phyloP scores from a whole-genome alignment of 2,797 vertebrate species.

The Pangasius macronema region DNA sequence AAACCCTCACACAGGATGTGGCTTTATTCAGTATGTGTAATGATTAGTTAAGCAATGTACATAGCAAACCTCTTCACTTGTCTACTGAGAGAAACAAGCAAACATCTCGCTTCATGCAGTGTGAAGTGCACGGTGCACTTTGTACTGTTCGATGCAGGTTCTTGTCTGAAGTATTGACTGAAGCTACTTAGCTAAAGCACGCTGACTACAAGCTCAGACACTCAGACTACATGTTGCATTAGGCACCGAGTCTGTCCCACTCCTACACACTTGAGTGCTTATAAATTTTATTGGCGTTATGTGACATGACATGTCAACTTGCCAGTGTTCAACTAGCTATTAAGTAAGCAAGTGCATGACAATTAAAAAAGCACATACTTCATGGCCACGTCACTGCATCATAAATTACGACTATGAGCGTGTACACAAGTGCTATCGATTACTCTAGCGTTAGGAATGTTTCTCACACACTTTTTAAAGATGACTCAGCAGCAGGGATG shows the following conservation, averaged over 20 bases:
- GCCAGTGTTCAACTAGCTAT: not conserved
- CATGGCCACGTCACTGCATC: not conserved
- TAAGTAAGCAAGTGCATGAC: not conserved
- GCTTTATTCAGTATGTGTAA: not conserved
- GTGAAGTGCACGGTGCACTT: conserved; percentile 14
- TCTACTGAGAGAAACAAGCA: conserved; percentile 5
- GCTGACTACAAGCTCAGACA: conserved; percentile 26
- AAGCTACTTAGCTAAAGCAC: conserved; percentile 34
- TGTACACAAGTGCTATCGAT: not conserved
- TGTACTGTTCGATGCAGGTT: conserved; percentile 5
- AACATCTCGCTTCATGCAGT: conserved; percentile 1
- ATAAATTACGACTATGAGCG: not conserved
- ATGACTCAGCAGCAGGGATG: not conserved
- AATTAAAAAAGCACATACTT: not conserved
- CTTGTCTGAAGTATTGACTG: conserved; percentile 42
- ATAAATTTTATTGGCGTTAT: not conserved
- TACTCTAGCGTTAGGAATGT: not conserved
- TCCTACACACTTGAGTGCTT: not conserved
- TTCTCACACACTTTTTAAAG: not conserved
- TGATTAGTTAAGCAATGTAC: not conserved
- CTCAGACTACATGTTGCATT: conserved; percentile 33
- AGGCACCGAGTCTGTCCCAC: not conserved
- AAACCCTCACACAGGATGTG: not conserved
- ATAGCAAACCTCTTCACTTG: not conserved
- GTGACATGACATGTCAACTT: not conserved